Base-by-base conservation (phyloP, 2,797 vertebrate species). In the Semotilus atromaculatus region DNA sequence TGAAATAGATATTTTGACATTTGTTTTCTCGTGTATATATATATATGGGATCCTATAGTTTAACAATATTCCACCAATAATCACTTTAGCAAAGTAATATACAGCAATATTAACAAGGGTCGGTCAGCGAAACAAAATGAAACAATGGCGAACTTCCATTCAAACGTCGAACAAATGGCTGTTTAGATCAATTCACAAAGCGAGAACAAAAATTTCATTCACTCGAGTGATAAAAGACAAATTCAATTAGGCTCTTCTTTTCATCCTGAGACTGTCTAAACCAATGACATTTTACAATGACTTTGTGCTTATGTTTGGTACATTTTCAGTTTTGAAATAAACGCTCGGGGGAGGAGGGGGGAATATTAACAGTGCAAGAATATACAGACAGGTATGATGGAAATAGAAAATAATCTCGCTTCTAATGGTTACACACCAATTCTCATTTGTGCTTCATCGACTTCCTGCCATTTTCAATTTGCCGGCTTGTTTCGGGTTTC, bases 211-310 rank as follows among this genome's bases (percentile, higher is more conserved):
- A 81, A 62, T 72, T 72, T 51, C 73, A 84, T 81, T 75, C 72
- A 70, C 74, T 77, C 84, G n/a, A 72, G 48, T 26, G 84, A 76
- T 70, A 67, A 75, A 85, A 80, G 70, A 72, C 53, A 53, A 43
- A 94, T 95, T 94, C 94, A 95, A 93, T 96, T 94, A 95, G 96
- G 96, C 96, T 96, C 95, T 94, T 95, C 96, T 81, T 96, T 96
- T 96, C 97, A 97, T 98, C 97, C 97, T 98, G 97, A 99, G 97
- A 97, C 97, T 96, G 96, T 95, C 96, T 96, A 96, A 95, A 94
- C 94, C 96, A 95, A 95, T 86, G 85, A 84, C 76, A 82, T 90
- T 88, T 81, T 84, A 86, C 85, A 94, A 95, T 92, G 95, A 96
- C 95, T 96, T 95, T 96, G 95, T 96, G 95, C 95, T 96, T 96